Evolutionary conservation across 2,797 vertebrate genomes (phyloP).

Genomic region (Silurus aristotelis): DNA sequence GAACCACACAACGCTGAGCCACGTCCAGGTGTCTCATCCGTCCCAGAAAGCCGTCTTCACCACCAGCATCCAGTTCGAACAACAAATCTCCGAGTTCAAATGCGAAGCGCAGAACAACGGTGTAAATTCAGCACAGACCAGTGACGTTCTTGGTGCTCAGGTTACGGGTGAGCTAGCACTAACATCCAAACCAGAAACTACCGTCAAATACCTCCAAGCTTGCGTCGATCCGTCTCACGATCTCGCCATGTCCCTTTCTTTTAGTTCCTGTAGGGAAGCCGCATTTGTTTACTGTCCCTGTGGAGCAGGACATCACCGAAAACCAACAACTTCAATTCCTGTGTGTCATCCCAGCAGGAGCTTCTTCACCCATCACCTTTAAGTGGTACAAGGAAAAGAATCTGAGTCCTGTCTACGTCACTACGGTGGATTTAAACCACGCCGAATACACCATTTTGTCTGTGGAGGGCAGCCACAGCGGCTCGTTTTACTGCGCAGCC

Average conservation of each 20-base stretch:
- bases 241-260: neutral
- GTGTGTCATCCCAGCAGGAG: constrained; percentile 61
- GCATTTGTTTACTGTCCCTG: constrained; percentile 56
- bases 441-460: neutral
- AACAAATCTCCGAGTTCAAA: constrained; percentile 52
- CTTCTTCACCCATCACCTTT: constrained; percentile 68
- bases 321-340: constrained; percentile 63
- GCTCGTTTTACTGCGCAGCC: constrained; percentile 70
- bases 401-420: constrained; percentile 11
- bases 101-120: constrained; percentile 69
- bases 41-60: constrained; percentile 58
- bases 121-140: accelerated
- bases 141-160: constrained; percentile 48
- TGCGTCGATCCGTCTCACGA: no score
- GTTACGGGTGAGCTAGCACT: constrained; percentile 65
- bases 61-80: constrained; percentile 38
- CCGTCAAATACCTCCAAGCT: neutral
- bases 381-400: constrained; percentile 59
- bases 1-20: accelerated
- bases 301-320: constrained; percentile 57
- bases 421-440: neutral
- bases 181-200: neutral
- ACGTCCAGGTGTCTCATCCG: neutral
- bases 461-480: constrained; percentile 57
- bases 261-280: constrained; percentile 65